Conservation (phyloP, 2,888 invertebrate genomes). For the Thymelicus acteon region DNA sequence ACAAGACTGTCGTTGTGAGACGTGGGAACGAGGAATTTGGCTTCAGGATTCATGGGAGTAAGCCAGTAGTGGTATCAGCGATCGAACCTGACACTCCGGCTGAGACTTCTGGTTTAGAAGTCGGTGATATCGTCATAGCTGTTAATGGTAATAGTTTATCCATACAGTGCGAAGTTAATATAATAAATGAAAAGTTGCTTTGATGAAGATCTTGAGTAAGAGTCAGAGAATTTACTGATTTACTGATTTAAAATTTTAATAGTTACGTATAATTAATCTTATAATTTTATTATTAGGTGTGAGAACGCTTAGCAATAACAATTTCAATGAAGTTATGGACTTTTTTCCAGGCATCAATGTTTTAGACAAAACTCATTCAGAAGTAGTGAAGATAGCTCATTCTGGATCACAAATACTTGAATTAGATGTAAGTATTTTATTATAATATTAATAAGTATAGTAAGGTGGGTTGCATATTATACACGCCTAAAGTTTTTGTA, state of each 20-base stretch:
- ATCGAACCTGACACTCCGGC: constrained; percentile 98
- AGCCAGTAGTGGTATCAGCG: constrained; percentile 98
- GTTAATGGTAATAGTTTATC: constrained; percentile 88
- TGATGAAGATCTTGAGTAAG: no score
- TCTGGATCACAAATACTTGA: constrained; percentile 94
- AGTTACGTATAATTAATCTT: no score
- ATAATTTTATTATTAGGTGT: no score
- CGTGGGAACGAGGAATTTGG: constrained; percentile 96
- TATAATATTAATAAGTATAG: no score
- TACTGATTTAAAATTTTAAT: no score
- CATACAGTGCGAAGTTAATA: not conserved
- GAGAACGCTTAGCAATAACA: no score
- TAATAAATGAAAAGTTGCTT: no score
- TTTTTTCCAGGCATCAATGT: constrained; percentile 88
- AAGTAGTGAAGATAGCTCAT: constrained; percentile 96
- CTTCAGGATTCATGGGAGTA: constrained; percentile 97
- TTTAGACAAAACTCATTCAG: constrained; percentile 96
- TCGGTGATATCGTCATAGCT: constrained; percentile 96
- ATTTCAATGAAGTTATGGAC: not conserved
- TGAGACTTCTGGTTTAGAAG: constrained; percentile 95
- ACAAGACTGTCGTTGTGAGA: constrained; percentile 93
- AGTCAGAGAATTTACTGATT: no score
- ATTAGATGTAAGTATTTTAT: constrained; percentile 86
- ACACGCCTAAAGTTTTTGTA: no score
- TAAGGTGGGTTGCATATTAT: no score